Evolutionary conservation across 2,113 vertebrate genomes (phyloP), one percentile per base, ranked within the genome.

Genomic region (Gambusia holbrooki): DNA sequence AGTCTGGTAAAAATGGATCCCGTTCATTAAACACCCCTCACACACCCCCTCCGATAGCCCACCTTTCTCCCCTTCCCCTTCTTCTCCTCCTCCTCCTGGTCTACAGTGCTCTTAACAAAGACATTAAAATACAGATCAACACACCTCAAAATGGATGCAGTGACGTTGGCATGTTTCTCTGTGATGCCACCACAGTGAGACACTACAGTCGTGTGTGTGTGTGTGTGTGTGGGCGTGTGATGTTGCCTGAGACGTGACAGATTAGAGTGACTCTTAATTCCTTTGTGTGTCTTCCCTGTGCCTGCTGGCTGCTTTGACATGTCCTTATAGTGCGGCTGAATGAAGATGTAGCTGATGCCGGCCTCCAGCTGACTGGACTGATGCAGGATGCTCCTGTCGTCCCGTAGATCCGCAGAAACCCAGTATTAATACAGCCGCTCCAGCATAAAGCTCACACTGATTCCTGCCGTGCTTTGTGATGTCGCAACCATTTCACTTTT

Each of bases 101-200:
- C 51, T 58, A 58, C 51, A n/a, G 22, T 58, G 79, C 82, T 86
- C 71, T 80, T 90, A 83, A 93, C 89, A 92, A 91, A 91, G 90
- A 88, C 88, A 33, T 58, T 58, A 58, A 58, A 48, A 67, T 71
- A 73, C 29, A 15, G 25, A 66, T n/a, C 13, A 13, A 30, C 62
- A 72, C 74, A 77, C 77, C 58, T 84, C 69, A 91, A 87, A 87
- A 89, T 88, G 79, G 84, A 35, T 10, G 63, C 63, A 37, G 12
- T 6, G 7, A 33, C 37, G 30, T 35, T 37, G 63, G 12, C 28
- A 40, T 70, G 66, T 72, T 32, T 64, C 33, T 66, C 77, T 29
- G 28, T 5, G 7, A 17, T 33, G 7, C 29, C 15, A 19, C 45
- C 45, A 33, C 62, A 62, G 28, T 62, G 1, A 62, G 27, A 62